Base-by-base conservation (phyloP, 2,113 vertebrate genomes). In the Prietella phreatophila region DNA sequence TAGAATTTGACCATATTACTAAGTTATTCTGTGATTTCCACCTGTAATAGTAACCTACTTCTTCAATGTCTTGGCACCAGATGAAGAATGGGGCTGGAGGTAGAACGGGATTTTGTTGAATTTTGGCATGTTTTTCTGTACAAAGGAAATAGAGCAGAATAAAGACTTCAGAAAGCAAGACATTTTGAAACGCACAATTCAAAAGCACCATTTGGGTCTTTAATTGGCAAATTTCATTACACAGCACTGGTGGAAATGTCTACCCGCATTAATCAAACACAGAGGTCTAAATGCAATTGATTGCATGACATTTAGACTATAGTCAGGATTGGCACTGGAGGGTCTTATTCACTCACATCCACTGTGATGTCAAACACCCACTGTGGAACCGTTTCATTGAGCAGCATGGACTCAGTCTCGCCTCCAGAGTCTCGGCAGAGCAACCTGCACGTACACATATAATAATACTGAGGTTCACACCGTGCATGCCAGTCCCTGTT, bases 71-170 rank as follows among this genome's bases (percentile, higher is more conserved):
- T 99, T 99, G 92, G 98, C 98, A 90, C 97, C 98, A 30, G 98
- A 99, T 87, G 98, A 99, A 81, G 98, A 99, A 93, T 99, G 98
- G 65, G 98, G 98, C 94, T 99, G 98, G 96, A 99, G 97, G 97
- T 99, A 99, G 96, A 99, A 99, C 13, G 98, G 98, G 94, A 99
- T 99, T 96, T 99, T 99, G 96, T 99, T 99, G 97, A 99, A 99
- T 91, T 99, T 99, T 92, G 98, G 98, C 98, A 99, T 99, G 92
- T 99, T 99, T 97, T 99, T 99, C 98, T 99, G 80, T 61, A 95
- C 0, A 83, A n/a, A 83, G 33, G 25, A 69, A 95, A 14, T 87
- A 85, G 94, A 92, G 69, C 39, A 84, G 67, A 25, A 47, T 63
- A 55, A 33, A 20, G 71, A 19, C 30, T 53, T 78, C 53, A 27